A percentile compares a stretch with the other conserved stretches of the same genome.
Conservation (phyloP, 2,888 invertebrate genomes). For the Acrobasis consociella region DNA sequence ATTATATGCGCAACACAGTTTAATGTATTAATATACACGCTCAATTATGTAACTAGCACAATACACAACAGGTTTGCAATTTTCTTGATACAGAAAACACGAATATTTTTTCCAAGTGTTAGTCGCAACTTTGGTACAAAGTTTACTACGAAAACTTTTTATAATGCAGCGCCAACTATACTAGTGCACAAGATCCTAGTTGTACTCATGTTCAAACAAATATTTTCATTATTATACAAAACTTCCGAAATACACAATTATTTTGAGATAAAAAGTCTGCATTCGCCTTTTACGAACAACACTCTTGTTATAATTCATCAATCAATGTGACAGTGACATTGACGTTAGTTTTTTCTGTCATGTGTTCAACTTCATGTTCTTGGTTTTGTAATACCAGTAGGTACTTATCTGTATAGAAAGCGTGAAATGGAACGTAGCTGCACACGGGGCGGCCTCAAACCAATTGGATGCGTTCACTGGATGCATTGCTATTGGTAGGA, state of each 20-base stretch:
- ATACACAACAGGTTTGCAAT: slow-evolving; percentile 21
- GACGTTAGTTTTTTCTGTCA: neutral
- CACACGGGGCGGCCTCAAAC: too few species aligned
- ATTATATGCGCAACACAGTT: neutral
- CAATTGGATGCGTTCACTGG: too few species aligned
- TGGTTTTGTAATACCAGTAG: too few species aligned
- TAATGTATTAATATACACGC: slow-evolving; percentile 18
- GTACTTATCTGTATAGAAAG: too few species aligned
- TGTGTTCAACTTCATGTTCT: too few species aligned
- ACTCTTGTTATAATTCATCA: neutral
- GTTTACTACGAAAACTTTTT: slow-evolving; percentile 19
- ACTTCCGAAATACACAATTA: neutral
- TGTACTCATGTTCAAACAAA: neutral
- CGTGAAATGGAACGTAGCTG: too few species aligned
- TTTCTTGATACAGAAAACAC: slow-evolving; percentile 22
- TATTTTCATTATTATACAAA: neutral
- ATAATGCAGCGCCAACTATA: neutral
- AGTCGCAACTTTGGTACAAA: slow-evolving; percentile 20
- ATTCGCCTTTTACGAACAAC: neutral
- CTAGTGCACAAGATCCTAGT: neutral
- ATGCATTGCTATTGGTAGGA: too few species aligned
- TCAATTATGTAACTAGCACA: slow-evolving; percentile 20
- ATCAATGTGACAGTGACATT: neutral
- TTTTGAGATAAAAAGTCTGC: neutral
- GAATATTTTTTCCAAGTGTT: slow-evolving; percentile 14